A percentile compares a stretch with the other conserved stretches of the same genome.
Evolutionary conservation across 2,113 vertebrate species (phyloP).

Genomic region (Ceyx margarethae): DNA sequence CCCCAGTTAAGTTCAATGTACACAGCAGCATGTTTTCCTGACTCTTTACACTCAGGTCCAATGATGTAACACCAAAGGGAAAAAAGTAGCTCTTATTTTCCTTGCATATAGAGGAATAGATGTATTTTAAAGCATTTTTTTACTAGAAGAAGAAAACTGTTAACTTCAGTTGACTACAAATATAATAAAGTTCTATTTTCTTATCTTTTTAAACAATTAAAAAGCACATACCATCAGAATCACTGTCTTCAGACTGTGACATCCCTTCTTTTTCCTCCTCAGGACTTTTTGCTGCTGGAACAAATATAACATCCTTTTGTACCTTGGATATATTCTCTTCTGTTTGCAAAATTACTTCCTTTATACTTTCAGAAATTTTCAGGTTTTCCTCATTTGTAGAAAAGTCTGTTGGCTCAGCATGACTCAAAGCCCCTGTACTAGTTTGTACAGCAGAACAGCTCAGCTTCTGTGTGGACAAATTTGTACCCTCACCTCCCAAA

Average conservation of each 20-base stretch:
- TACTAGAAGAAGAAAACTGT: not conserved
- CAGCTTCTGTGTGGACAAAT: not conserved
- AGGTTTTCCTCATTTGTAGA: not conserved
- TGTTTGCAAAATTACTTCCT: not conserved
- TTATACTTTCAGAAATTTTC: not conserved
- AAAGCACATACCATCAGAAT: conserved; percentile 84
- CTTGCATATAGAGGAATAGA: not conserved
- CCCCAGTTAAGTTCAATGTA: not conserved
- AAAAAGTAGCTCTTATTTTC: not conserved
- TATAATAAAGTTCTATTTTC: not conserved
- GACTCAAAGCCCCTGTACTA: not conserved
- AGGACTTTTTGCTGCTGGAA: not conserved
- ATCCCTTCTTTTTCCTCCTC: not conserved
- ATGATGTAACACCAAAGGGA: not conserved
- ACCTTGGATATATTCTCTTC: not conserved
- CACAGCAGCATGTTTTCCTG: not conserved
- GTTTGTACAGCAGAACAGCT: not conserved
- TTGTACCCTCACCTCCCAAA: not conserved
- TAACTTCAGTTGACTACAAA: not conserved
- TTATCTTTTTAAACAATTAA: not conserved
- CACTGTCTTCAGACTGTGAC: conserved; percentile 72
- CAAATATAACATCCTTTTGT: not conserved
- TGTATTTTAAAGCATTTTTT: not conserved
- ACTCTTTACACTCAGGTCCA: not conserved
- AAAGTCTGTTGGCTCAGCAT: not conserved